Base-by-base conservation (phyloP, 2,888 invertebrate species). In the Clostera curtula region DNA sequence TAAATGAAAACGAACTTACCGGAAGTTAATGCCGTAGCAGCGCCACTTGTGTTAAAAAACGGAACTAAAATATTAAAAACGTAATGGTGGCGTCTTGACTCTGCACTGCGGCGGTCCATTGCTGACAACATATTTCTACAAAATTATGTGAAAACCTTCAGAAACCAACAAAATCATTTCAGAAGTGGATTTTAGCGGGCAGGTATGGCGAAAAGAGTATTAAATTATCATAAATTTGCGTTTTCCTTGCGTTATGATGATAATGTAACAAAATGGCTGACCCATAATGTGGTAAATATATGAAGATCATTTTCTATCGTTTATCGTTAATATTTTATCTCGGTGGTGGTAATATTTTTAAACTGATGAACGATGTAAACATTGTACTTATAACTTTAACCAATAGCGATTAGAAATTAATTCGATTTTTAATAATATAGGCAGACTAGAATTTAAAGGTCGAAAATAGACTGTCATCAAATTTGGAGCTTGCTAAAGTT, bases 1-100 rank as follows among this genome's bases (percentile, higher is more conserved):
- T 23, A 13, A 26, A 12, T 24, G 22, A 25, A 29, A 33, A 34
- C 33, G 29, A 20, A 9, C 12, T 4, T 8, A 24, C 36, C 43
- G 46, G 51, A 52, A 40, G 31, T 33, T 24, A 4, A 10, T 22
- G 11, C 3, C 12, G 19, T 5, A 9, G 4, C 19, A 43, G 31
- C 45, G 43, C 45, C 29, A 6, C 38, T 37, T 20, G 25, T 34
- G 42, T 36, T 8, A 2, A 31, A n/a, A 42, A 27, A 10, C 7
- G 3, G 23, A 40, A 46, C 24, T 3, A 40, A 21, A 31, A 38
- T 24, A 20, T 49, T 46, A 41, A 52, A 56, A 48, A 63, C 61
- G 73, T 74, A 71, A 80, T 80, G 80, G 77, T 83, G 80, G 73
- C 82, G 73, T 70, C 75, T 56, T 67, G n/a, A n/a, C n/a, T n/a